Evolutionary conservation across 1,140 invertebrate species (phyloP).

Genomic region (Coenobita brevimanus): DNA sequence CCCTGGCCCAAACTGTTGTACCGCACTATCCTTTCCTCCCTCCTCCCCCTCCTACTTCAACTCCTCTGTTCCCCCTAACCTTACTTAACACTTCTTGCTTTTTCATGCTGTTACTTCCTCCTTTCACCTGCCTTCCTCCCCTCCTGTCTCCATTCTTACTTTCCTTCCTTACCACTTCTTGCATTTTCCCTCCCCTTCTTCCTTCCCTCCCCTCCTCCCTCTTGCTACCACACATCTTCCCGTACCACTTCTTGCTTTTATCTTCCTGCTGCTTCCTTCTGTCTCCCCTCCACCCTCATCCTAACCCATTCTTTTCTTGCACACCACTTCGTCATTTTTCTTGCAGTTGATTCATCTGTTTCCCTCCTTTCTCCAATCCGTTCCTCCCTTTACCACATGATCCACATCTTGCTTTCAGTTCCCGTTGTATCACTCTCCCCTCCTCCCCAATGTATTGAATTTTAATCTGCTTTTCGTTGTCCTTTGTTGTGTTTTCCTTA

Average conservation of each 20-base stretch:
- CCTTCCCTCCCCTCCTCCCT: background rate
- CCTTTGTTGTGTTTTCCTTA: no score
- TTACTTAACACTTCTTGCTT: no score
- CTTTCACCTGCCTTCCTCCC: background rate
- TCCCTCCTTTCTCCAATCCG: no score
- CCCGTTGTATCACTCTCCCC: no score
- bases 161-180: background rate
- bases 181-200: background rate
- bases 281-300: background rate
- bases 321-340: background rate
- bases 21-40: no score
- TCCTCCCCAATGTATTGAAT: no score
- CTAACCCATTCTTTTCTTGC: background rate
- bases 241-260: background rate
- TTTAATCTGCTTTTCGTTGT: no score
- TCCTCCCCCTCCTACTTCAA: background rate
- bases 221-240: no score
- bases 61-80: background rate
- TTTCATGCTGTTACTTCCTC: background rate
- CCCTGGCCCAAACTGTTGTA: no score
- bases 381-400: no score
- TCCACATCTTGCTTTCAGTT: no score
- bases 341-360: no score
- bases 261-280: background rate
- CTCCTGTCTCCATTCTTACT: background rate